Conservation (phyloP, 2,113 vertebrate species). For the Rhinopomastus cyanomelas region DNA sequence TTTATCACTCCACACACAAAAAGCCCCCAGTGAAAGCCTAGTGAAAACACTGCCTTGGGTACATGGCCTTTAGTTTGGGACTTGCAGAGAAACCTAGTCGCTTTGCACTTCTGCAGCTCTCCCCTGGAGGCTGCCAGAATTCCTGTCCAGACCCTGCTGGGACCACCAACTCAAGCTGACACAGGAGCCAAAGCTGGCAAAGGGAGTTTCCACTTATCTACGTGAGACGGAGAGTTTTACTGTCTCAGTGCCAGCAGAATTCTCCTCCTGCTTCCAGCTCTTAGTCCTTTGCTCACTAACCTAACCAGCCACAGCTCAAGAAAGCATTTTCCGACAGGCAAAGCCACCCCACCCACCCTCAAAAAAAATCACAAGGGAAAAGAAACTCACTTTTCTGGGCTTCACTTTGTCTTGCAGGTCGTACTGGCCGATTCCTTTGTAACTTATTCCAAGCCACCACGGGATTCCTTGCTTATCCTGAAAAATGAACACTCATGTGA, state of each 20-base stretch:
- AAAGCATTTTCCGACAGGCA: background rate
- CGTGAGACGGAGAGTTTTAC: background rate
- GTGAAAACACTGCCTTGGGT: background rate
- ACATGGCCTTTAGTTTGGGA: background rate
- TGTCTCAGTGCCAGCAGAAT: background rate
- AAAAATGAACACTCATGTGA: slow-evolving; percentile 42
- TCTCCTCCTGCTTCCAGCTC: background rate
- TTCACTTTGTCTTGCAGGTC: slow-evolving; percentile 96
- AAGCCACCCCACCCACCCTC: fast-evolving
- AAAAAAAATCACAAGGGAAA: background rate
- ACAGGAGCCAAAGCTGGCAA: background rate
- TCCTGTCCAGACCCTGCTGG: background rate
- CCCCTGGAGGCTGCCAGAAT: background rate
- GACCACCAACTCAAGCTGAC: background rate
- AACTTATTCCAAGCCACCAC: slow-evolving; percentile 98
- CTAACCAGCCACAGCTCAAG: background rate
- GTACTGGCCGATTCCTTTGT: slow-evolving; percentile 97
- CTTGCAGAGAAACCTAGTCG: background rate
- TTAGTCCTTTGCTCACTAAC: background rate
- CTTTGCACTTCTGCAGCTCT: background rate
- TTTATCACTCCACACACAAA: background rate
- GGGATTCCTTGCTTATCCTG: slow-evolving; percentile 98
- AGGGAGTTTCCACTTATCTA: background rate
- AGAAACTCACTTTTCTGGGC: slow-evolving; percentile 87
- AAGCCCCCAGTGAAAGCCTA: background rate